A percentile compares a stretch with the other conserved stretches of the same genome.
These are phyloP conservation scores for Asbolus verrucosus DNA, from an alignment of 1,140 invertebrate genomes.

Conservation along the genomic window DNA sequence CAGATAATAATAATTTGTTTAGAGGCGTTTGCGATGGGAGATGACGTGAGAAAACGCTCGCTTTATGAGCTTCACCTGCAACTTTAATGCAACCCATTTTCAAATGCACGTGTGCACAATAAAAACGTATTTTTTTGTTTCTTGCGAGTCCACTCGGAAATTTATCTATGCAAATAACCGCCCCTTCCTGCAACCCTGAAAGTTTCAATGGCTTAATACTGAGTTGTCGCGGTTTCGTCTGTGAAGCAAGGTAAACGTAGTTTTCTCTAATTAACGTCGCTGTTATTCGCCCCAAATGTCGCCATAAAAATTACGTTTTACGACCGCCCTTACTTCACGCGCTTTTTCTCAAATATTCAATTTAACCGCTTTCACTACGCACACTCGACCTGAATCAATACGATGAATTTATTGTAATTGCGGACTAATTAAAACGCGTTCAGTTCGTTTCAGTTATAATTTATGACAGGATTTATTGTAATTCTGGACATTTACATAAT, in stretches of 20 bases:
- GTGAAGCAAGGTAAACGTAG: background rate
- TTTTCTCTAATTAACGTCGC: conserved; percentile 19
- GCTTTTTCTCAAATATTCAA: too few species aligned
- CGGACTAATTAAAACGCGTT: too few species aligned
- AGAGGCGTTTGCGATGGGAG: background rate
- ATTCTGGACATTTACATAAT: too few species aligned
- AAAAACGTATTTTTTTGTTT: background rate
- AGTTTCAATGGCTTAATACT: conserved; percentile 14
- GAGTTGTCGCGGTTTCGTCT: background rate
- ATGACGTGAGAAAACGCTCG: conserved; percentile 5
- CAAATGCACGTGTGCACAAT: conserved; percentile 7
- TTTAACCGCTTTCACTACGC: too few species aligned
- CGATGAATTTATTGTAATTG: too few species aligned
- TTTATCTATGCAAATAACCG: conserved; percentile 18
- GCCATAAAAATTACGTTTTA: conserved; percentile 24
- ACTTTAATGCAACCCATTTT: background rate
- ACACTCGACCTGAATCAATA: too few species aligned
- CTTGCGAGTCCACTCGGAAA: background rate
- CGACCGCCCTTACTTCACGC: too few species aligned
- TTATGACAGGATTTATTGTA: too few species aligned
- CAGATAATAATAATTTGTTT: conserved; percentile 33
- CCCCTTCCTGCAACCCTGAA: background rate
- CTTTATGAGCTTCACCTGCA: background rate
- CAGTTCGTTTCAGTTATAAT: too few species aligned
- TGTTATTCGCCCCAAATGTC: background rate